Conservation (phyloP, 2,113 vertebrate species). For the Oreochromis aureus region DNA sequence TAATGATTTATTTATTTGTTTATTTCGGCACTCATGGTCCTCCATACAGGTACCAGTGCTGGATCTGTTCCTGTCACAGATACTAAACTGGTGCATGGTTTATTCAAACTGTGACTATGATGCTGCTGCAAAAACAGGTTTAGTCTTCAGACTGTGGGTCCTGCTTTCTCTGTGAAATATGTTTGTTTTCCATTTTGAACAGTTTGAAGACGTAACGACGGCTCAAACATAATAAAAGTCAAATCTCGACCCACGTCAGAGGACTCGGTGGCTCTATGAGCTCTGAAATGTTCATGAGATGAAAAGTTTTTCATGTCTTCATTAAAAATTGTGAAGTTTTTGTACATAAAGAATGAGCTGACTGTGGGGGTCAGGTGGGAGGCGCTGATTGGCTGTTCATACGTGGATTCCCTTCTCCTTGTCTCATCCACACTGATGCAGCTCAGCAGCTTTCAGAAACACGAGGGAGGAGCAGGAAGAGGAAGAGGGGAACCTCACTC, state of each 20-base stretch:
- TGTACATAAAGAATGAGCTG: background rate
- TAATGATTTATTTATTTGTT: background rate
- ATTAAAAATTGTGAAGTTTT: background rate
- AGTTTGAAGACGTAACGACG: background rate
- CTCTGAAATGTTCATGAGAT: background rate
- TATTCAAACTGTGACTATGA: background rate
- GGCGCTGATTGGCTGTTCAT: background rate
- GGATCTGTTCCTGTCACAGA: background rate
- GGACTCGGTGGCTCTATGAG: background rate
- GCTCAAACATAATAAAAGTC: background rate
- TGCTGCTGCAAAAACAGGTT: background rate
- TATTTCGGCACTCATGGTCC: rapidly evolving
- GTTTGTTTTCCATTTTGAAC: background rate
- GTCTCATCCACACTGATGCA: background rate
- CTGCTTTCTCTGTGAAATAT: background rate
- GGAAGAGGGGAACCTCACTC: background rate
- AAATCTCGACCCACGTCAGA: rapidly evolving
- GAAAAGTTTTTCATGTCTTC: background rate
- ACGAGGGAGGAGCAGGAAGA: background rate
- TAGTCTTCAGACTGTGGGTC: background rate
- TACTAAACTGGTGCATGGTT: rapidly evolving
- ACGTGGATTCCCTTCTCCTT: background rate
- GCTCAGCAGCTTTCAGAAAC: background rate
- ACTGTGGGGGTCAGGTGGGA: background rate
- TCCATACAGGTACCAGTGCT: background rate